These are phyloP conservation scores for Malurus splendens DNA, from an alignment of 2,797 vertebrate genomes.

Conservation along the genomic window DNA sequence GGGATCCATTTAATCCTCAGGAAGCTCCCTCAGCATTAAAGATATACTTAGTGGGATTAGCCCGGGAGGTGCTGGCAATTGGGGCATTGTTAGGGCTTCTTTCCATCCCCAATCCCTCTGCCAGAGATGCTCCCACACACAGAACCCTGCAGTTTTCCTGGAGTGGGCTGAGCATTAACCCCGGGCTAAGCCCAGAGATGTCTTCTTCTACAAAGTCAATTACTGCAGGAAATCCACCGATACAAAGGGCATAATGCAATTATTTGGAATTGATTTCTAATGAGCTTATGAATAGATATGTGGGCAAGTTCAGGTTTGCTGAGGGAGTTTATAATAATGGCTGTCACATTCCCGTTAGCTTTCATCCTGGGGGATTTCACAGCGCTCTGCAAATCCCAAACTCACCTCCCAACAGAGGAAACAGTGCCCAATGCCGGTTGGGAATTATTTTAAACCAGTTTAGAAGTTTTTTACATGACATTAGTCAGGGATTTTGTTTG, in stretches of 20 bases:
- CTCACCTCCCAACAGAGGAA: not conserved
- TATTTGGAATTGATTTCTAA: constrained; percentile 31
- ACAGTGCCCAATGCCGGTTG: not conserved
- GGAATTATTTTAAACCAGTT: too few species aligned
- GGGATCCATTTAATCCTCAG: not conserved
- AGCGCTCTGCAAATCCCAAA: not conserved
- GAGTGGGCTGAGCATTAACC: not conserved
- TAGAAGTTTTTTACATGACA: too few species aligned
- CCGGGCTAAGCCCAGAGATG: not conserved
- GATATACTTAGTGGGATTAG: not conserved
- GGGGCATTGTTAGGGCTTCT: not conserved
- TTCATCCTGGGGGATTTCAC: not conserved
- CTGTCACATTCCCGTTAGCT: not conserved
- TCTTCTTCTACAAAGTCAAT: constrained; percentile 7
- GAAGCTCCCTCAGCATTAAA: not conserved
- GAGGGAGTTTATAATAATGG: constrained; percentile 19
- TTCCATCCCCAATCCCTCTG: not conserved
- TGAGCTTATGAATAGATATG: constrained; percentile 13
- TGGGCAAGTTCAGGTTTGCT: constrained; percentile 12
- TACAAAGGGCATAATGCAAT: constrained; percentile 18
- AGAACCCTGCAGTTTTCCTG: not conserved
- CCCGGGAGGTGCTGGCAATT: not conserved
- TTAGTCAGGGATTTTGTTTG: too few species aligned
- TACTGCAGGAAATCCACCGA: constrained; percentile 14
- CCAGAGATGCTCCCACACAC: not conserved